These are phyloP conservation scores for Chionodraco myersi DNA, from an alignment of 2,113 vertebrate genomes.

Conservation along the genomic window DNA sequence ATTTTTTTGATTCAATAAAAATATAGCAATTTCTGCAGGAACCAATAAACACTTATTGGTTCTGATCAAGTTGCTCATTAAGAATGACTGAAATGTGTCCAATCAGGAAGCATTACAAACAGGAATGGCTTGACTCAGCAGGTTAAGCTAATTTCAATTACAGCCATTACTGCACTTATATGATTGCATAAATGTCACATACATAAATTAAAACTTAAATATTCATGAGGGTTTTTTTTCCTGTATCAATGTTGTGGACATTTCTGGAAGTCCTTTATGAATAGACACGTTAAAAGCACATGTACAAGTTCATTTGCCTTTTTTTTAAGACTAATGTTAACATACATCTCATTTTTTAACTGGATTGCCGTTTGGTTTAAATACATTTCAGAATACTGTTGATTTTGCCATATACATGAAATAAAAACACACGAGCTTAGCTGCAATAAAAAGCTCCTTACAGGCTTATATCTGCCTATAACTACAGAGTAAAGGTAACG, in stretches of 20 bases:
- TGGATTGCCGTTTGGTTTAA: not conserved
- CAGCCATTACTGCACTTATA: not conserved
- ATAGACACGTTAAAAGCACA: not conserved
- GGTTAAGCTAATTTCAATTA: conserved; percentile 4
- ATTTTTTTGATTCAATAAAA: not conserved
- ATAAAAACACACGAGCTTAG: not conserved
- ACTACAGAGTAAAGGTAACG: not conserved
- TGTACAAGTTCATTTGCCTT: not conserved
- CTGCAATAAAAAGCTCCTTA: conserved; percentile 5
- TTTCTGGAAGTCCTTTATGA: not conserved
- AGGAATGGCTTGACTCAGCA: not conserved
- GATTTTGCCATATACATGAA: not conserved
- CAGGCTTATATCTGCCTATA: not conserved
- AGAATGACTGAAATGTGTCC: conserved; percentile 8
- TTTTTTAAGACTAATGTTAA: not conserved
- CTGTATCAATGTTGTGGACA: not conserved
- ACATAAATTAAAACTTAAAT: not conserved
- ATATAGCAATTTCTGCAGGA: not conserved
- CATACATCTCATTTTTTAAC: not conserved
- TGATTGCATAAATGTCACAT: not conserved
- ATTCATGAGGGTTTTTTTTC: not conserved
- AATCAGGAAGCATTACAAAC: conserved; percentile 4
- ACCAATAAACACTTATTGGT: not conserved
- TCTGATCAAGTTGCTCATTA: not conserved
- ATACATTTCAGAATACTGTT: not conserved